Evolutionary conservation across 2,797 vertebrate genomes (phyloP), one percentile per base, ranked within the genome.

Genomic region (Philypnodon macrostomus): DNA sequence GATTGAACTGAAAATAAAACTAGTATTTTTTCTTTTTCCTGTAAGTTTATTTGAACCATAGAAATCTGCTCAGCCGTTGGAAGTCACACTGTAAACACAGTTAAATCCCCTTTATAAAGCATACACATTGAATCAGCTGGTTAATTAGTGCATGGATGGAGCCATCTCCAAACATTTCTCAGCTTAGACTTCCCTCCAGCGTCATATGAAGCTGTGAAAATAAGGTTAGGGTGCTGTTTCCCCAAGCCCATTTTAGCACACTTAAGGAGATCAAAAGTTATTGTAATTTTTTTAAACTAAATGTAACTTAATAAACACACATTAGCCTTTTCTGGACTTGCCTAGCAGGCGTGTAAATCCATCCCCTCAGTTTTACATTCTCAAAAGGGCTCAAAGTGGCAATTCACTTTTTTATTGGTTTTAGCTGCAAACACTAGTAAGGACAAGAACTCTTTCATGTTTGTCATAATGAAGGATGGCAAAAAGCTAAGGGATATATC

Each of bases 301-400:
- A 24, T 24, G 7, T 24, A 14, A 24, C 21, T 14, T 33, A 33
- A 40, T 23, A 24, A 39, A 12, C 12, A 40, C 38, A 40, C 19
- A 40, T 40, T 40, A 21, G n/a, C n/a, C 37, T 24, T 33, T 14
- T 24, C 21, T 40, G 38, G 19, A 9, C 38, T 40, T 40, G 19
- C 12, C 21, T 24, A 24, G 12, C 7, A 10, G 21, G 7, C 21
- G n/a, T 23, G 6, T 12, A 16, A 13, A 39, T 14, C 37, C 19
- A 13, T 12, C 12, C 13, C 19, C 23, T 23, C 18, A 11, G 5
- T 23, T 9, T 10, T 14, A 40, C 21, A 24, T 24, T 40, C 19
- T 33, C 32, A 33, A 33, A 14, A n/a, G 32, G 32, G 14, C 32
- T 33, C 4, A 13, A 7, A 5, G 32, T 13, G 15, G 32, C 32